Base-by-base conservation (phyloP, 2,113 vertebrate species). In the Bombycilla garrulus region DNA sequence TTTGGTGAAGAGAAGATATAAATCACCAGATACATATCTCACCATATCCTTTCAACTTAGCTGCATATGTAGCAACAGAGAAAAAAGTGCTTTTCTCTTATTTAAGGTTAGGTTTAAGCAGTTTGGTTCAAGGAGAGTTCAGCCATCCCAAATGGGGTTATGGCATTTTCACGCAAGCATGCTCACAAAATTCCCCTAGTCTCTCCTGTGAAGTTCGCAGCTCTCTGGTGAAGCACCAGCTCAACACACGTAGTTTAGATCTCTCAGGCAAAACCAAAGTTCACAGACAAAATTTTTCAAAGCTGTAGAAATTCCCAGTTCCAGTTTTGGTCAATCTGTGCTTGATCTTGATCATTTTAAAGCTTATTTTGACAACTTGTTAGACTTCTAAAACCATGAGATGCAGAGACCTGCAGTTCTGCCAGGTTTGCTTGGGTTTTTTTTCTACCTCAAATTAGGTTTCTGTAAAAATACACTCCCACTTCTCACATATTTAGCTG, bases 121-220 rank as follows among this genome's bases (percentile, higher is more conserved):
- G 56, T 61, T 93, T 76, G 35, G 65, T 91, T 95, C 90, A 88
- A 45, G 45, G 36, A 51, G 33, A 86, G 67, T 83, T 93, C 88
- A 92, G 16, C 38, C n/a, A n/a, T 48, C 51, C 36, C 60, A 78
- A 47, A 66, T 0, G 6, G 33, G 51, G 56, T 44, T 81, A 64
- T 12, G 44, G 44, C 15, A 7, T 78, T 88, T 81, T 35, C 88
- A 62, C 0, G 1, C 36, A 88, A 77, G 45, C 26, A 16, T 3
- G 25, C 38, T 72, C 33, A 76, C 45, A 69, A 53, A 81, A 57
- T 79, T 80, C 45, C 38, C 81, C 38, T 71, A 0, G 0, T 36
- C 35, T 58, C 23, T 40, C 26, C 57, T 57, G 12, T 28, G 44
- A 72, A 72, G 42, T 56, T 91, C 58, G 36, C 15, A 8, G 6